Conservation (phyloP, 2,113 vertebrate species). For the Daphoenositta chrysoptera region DNA sequence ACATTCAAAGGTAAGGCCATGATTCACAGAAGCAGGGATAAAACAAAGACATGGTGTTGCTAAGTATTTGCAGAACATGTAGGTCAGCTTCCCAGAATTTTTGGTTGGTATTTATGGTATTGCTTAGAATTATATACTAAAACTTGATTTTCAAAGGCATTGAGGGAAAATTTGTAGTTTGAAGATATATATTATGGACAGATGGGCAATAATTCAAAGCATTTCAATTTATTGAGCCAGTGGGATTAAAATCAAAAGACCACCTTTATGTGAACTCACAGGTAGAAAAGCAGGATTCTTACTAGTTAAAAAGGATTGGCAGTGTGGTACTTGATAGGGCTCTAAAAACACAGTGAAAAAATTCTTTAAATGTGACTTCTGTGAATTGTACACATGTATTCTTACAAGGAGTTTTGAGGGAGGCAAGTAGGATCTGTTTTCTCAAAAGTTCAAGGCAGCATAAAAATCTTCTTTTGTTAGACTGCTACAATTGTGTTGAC, state of each 20-base stretch:
- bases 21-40: background rate
- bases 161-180: background rate
- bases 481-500: background rate
- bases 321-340: background rate
- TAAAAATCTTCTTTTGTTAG: background rate
- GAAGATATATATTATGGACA: background rate
- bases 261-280: background rate
- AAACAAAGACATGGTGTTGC: background rate
- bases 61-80: background rate
- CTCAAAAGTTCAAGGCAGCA: background rate
- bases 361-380: background rate
- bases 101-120: background rate
- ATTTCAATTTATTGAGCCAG: background rate
- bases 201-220: background rate
- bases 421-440: background rate
- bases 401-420: fast-evolving
- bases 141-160: background rate
- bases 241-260: background rate
- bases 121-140: background rate
- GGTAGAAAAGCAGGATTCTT: background rate
- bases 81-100: background rate
- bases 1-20: background rate
- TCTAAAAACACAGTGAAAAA: background rate
- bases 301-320: background rate
- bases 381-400: background rate